Evolutionary conservation across 35 echinoderm and acorn worm species (phyloP), one percentile per base, ranked within the genome.

Genomic region (Chiridota heheva): DNA sequence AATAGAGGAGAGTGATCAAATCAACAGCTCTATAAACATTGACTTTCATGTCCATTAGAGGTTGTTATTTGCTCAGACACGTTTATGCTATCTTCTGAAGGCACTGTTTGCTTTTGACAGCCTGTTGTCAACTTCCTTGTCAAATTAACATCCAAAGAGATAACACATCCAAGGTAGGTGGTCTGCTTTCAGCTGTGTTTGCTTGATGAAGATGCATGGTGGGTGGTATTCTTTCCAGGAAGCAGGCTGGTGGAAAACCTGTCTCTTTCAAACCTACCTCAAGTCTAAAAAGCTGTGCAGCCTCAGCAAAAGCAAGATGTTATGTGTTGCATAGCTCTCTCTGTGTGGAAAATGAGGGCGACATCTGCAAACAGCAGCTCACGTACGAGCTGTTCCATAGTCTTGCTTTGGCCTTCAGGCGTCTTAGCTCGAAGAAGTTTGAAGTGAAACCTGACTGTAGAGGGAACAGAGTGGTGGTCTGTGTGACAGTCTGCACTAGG

Each of bases 401-500:
- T 22, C 48, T 53, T 53, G 48, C 22, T 53, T 53, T 53, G 48
- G 48, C 22, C 48, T 22, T 10, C 22, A 10, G 48, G 10, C 10
- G 48, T 53, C 48, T 10, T 53, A 13, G 10, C 22, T 6, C 66
- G 29, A 10, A 7, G 27, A n/a, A 4, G 6, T 33, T 36, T 5
- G 66, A 69, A 69, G 66, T 36, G 27, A 34, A 26, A 69, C 36
- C 39, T 26, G 6, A 2, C 5, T n/a, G 20, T 36, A 4, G 66
- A 36, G 48, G 3, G 69, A 8, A 79, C 84, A 5, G 64, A 39
- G 35, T 3, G 41, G 36, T 7, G 6, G 80, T 38, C 0, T 44
- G 56, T 34, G 70, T 72, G 33, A 39, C 80, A 12, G 80, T 29
- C 20, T 80, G 31, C 18, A 87, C 59, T 69, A 72, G 44, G 48